These are phyloP conservation scores for Nycticorax nycticorax DNA, from an alignment of 2,113 vertebrate species.

Conservation along the genomic window DNA sequence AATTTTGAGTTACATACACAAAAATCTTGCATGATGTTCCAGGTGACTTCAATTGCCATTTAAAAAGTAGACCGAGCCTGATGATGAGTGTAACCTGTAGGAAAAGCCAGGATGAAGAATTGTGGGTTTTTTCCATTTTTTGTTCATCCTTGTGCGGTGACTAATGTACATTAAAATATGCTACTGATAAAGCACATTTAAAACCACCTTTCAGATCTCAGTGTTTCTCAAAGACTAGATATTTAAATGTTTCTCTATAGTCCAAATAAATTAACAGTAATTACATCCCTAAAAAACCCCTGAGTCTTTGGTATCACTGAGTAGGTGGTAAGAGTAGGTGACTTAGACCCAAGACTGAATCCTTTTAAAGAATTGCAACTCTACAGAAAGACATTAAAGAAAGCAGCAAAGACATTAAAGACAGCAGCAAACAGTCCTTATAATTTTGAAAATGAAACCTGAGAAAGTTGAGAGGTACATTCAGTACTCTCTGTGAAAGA, in stretches of 20 bases:
- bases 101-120: neutral
- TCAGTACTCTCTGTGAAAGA: conserved; percentile 1
- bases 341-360: neutral
- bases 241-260: neutral
- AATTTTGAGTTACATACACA: neutral
- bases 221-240: neutral
- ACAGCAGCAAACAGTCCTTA: neutral
- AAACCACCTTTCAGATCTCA: neutral
- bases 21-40: neutral
- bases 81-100: neutral
- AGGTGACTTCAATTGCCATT: neutral
- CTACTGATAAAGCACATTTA: neutral
- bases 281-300: neutral
- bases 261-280: neutral
- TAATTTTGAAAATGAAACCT: conserved; percentile 15
- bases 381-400: neutral
- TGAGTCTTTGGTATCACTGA: neutral
- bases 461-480: conserved; percentile 6
- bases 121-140: neutral
- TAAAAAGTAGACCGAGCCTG: neutral
- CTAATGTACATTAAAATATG: neutral
- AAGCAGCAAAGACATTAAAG: neutral
- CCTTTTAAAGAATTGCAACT: neutral
- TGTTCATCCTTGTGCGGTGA: neutral
- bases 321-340: neutral